phyloP scores from a whole-genome alignment of 2,113 vertebrate genomes.

The Neodon shergylaensis region DNA sequence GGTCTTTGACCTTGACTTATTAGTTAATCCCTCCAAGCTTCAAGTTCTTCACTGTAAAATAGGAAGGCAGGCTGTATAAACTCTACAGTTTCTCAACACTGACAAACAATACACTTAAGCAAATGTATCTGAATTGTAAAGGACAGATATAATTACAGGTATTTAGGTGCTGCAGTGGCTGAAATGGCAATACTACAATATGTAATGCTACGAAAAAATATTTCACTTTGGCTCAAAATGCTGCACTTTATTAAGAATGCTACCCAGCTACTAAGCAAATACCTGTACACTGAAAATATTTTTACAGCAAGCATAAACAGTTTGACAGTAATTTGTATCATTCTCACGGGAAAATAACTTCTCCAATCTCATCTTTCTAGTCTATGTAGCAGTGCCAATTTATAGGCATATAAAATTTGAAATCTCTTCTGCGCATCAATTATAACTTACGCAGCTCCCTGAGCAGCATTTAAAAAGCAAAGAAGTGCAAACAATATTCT shows the following conservation, averaged over 20 bases:
- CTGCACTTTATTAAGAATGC: constrained; percentile 66
- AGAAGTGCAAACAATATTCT: constrained; percentile 83
- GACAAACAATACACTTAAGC: constrained; percentile 28
- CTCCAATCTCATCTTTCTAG: constrained; percentile 79
- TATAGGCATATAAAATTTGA: constrained; percentile 82
- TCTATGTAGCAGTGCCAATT: constrained; percentile 71
- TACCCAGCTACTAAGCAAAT: constrained; percentile 71
- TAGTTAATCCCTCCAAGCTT: neutral
- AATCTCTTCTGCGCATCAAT: constrained; percentile 81
- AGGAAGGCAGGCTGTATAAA: neutral
- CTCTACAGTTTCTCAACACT: neutral
- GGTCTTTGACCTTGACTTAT: neutral
- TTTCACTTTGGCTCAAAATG: constrained; percentile 70
- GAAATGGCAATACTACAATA: constrained; percentile 40
- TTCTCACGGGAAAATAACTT: constrained; percentile 81
- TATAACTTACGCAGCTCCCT: constrained; percentile 75
- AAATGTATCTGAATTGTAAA: constrained; percentile 55
- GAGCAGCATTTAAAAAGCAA: constrained; percentile 83
- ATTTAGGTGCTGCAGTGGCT: constrained; percentile 2
- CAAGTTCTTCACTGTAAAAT: constrained; percentile 33
- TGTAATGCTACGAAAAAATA: constrained; percentile 35
- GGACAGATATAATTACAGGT: constrained; percentile 52
- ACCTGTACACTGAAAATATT: constrained; percentile 79
- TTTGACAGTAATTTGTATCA: constrained; percentile 79
- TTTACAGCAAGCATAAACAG: constrained; percentile 79